Conservation (phyloP, 1,140 invertebrate genomes). For the Dendroctonus ponderosae region DNA sequence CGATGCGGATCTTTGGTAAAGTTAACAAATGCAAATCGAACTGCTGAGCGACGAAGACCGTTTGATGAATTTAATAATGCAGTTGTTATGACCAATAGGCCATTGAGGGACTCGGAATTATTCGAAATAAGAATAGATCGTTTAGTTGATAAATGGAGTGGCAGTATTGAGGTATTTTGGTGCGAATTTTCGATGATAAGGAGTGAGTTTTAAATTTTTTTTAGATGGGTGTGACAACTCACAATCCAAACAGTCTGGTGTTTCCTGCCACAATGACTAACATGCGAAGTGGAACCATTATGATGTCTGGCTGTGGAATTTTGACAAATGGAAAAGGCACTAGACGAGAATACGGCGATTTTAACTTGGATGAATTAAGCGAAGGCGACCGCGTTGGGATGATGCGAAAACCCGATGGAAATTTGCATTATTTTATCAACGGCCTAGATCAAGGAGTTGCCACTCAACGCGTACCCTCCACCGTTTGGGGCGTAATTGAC, state of each 20-base stretch:
- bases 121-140: conserved; percentile 93
- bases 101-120: conserved; percentile 82
- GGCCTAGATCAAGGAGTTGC: conserved; percentile 90
- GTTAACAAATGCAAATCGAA: conserved; percentile 77
- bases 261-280: conserved; percentile 98
- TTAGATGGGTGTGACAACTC: conserved; percentile 87
- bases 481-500: conserved; percentile 91
- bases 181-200: not conserved
- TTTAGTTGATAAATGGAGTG: conserved; percentile 90
- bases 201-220: conserved; percentile 18
- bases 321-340: conserved; percentile 92
- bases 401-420: conserved; percentile 77
- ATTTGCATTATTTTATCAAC: conserved; percentile 92
- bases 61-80: conserved; percentile 95
- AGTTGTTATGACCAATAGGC: conserved; percentile 87
- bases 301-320: conserved; percentile 97
- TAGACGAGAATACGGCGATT: conserved; percentile 88
- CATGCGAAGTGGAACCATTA: conserved; percentile 90
- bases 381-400: conserved; percentile 88
- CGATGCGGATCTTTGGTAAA: conserved; percentile 85
- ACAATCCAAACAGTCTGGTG: conserved; percentile 83
- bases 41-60: conserved; percentile 81
- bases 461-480: conserved; percentile 70
- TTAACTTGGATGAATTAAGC: conserved; percentile 89
- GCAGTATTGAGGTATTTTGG: conserved; percentile 72